A percentile compares a stretch with the other conserved stretches of the same genome.
These are phyloP conservation scores for Paralichthys olivaceus DNA, from an alignment of 2,113 vertebrate genomes.

Conservation along the genomic window DNA sequence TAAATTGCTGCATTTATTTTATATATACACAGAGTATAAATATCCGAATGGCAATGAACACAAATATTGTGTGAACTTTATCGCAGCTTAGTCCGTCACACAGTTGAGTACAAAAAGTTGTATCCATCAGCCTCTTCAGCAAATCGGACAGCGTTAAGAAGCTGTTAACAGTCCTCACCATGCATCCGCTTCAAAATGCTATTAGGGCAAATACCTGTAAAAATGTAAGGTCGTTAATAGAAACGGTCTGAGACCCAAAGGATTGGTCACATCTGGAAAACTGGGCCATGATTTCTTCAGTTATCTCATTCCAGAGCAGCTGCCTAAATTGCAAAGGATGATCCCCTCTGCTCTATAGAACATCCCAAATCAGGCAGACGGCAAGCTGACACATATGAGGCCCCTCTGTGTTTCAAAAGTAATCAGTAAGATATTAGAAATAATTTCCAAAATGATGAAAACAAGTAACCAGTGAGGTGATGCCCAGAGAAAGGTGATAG, in stretches of 20 bases:
- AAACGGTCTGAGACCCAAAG: background rate
- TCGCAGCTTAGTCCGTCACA: background rate
- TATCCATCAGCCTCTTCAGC: background rate
- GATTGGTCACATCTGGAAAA: background rate
- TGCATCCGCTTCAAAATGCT: background rate
- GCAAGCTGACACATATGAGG: background rate
- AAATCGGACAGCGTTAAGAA: background rate
- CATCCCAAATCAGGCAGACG: background rate
- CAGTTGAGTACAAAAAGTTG: background rate
- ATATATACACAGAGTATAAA: no score
- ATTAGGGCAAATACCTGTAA: background rate
- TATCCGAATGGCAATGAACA: no score
- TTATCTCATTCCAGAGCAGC: background rate
- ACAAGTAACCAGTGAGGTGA: slow-evolving; percentile 7
- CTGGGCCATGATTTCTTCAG: background rate
- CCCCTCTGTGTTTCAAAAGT: slow-evolving; percentile 3
- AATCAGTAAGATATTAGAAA: background rate
- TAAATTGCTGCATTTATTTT: no score
- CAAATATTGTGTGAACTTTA: background rate
- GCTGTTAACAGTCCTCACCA: background rate
- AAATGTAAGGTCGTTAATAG: background rate
- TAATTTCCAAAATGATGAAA: slow-evolving; percentile 9
- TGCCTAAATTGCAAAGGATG: slow-evolving; percentile 5
- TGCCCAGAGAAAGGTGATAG: background rate
- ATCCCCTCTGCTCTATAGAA: background rate